phyloP scores from a whole-genome alignment of 2,797 vertebrate genomes.

The Pangasius mekongensis region DNA sequence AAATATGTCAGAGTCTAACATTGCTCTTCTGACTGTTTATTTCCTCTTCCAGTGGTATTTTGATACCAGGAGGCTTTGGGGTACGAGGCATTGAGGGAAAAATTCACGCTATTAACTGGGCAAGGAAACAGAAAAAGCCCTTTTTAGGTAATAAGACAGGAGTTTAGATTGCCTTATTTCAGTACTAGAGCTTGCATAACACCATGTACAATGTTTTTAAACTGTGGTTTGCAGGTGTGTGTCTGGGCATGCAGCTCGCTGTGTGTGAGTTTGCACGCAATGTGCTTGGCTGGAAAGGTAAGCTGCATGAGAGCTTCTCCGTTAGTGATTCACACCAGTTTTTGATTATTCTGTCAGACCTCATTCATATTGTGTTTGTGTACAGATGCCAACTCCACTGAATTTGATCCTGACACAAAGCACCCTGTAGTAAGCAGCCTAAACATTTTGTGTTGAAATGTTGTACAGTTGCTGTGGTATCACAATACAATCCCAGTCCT shows the following conservation, averaged over 20 bases:
- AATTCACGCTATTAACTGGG: constrained; percentile 92
- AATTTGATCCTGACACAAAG: constrained; percentile 89
- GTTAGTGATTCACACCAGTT: not conserved
- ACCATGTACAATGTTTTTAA: not conserved
- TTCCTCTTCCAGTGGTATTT: constrained; percentile 79
- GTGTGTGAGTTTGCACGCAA: constrained; percentile 92
- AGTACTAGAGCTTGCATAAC: not conserved
- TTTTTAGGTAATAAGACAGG: constrained; percentile 82
- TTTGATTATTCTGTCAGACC: not conserved
- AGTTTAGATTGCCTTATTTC: not conserved
- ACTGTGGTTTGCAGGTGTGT: constrained; percentile 80
- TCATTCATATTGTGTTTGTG: constrained; percentile 34
- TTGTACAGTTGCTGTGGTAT: not conserved
- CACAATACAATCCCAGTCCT: not conserved
- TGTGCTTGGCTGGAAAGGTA: constrained; percentile 91
- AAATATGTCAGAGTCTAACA: not conserved
- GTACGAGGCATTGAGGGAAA: constrained; percentile 95
- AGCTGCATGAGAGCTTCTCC: constrained; percentile 45
- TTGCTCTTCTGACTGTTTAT: not conserved
- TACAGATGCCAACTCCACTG: constrained; percentile 94
- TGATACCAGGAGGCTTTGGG: constrained; percentile 95
- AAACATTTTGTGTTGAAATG: not conserved
- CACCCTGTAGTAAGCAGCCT: constrained; percentile 87
- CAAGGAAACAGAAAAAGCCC: constrained; percentile 92
- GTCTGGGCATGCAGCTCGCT: constrained; percentile 94